Evolutionary conservation across 2,797 vertebrate genomes (phyloP).

Genomic region (Ceryle rudis): DNA sequence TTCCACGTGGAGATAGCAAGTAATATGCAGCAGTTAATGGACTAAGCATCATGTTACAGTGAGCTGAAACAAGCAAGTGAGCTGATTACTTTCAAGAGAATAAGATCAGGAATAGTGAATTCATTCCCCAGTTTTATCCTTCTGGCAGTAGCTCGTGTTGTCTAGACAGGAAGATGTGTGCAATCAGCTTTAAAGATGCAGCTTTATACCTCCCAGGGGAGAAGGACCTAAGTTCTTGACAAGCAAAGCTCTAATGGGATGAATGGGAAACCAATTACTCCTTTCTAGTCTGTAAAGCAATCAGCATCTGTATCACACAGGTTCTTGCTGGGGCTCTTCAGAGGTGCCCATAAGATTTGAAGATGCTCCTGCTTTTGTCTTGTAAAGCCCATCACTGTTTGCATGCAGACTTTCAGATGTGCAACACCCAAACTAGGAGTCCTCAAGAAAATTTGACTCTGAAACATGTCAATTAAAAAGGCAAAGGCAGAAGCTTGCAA

Average conservation of each 20-base stretch:
- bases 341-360: neutral
- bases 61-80: neutral
- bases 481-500: neutral
- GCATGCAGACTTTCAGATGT: neutral
- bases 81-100: neutral
- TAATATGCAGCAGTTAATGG: neutral
- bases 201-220: neutral
- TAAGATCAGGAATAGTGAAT: neutral
- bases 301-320: neutral
- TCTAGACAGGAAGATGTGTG: constrained; percentile 70
- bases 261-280: neutral
- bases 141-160: neutral
- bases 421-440: neutral
- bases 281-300: neutral
- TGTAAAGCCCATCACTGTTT: neutral
- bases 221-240: neutral
- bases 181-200: constrained; percentile 35
- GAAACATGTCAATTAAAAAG: neutral
- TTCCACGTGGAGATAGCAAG: neutral
- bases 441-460: neutral
- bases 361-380: neutral
- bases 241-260: neutral
- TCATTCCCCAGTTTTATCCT: neutral
- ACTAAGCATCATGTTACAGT: neutral
- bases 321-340: neutral